phyloP scores from a whole-genome alignment of 2,797 vertebrate genomes.

The Adrianichthys oophorus region DNA sequence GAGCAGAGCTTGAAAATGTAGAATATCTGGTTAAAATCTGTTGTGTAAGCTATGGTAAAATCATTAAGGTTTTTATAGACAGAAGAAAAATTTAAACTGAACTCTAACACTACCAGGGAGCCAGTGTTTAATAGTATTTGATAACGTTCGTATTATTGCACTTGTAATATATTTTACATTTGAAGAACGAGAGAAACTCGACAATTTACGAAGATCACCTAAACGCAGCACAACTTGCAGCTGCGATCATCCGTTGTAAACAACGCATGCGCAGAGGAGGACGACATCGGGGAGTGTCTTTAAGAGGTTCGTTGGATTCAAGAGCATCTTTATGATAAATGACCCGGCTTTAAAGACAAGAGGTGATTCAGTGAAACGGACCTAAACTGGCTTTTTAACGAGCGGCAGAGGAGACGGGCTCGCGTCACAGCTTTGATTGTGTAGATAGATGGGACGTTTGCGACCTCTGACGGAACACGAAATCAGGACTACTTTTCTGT shows the following conservation, averaged over 20 bases:
- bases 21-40: no score
- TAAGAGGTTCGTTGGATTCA: constrained; percentile 48
- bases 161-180: background rate
- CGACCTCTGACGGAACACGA: constrained; percentile 68
- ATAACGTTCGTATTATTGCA: no score
- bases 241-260: constrained; percentile 31
- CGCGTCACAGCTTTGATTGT: constrained; percentile 25
- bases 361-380: constrained; percentile 22
- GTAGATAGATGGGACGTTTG: constrained; percentile 34
- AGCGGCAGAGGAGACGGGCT: constrained; percentile 16
- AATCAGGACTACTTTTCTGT: constrained; percentile 57
- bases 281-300: constrained; percentile 73
- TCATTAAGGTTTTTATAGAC: no score
- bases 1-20: no score
- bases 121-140: no score
- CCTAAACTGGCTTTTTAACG: constrained; percentile 17
- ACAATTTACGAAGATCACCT: constrained; percentile 42
- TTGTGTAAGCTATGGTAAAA: no score
- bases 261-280: constrained; percentile 65
- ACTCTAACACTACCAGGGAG: no score
- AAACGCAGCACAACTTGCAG: constrained; percentile 58
- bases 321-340: constrained; percentile 66
- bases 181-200: background rate
- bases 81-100: no score
- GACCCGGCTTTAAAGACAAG: constrained; percentile 30